phyloP scores from a whole-genome alignment of 2,113 vertebrate species.

The Talpa occidentalis region DNA sequence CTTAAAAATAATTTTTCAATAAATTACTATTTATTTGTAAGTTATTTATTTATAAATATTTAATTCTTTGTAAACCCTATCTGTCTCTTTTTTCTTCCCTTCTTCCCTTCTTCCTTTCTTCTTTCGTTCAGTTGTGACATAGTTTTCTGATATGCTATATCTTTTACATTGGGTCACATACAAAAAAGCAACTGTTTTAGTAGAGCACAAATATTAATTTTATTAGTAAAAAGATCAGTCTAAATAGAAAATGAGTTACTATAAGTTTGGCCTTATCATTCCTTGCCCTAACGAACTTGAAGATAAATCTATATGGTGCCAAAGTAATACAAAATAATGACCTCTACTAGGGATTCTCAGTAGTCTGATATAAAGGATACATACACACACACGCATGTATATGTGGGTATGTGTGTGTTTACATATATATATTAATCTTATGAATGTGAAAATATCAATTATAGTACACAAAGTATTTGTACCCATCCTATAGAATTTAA shows the following conservation, averaged over 20 bases:
- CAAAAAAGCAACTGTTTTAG: not conserved
- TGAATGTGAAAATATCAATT: not conserved
- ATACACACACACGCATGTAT: no score
- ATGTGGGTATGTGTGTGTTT: no score
- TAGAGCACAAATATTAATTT: not conserved
- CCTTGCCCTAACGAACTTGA: not conserved
- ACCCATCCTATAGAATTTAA: not conserved
- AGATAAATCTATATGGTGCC: not conserved
- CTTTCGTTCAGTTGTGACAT: not conserved
- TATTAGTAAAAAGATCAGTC: not conserved
- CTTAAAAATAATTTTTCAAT: not conserved
- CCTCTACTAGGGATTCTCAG: not conserved
- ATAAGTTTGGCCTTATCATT: not conserved
- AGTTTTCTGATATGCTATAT: not conserved
- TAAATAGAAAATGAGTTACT: not conserved
- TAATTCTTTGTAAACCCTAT: not conserved
- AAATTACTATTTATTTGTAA: no score
- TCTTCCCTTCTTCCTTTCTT: not conserved
- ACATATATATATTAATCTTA: not conserved
- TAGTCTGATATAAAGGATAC: not conserved
- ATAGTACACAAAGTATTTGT: not conserved
- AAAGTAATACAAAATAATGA: not conserved
- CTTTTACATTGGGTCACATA: not conserved
- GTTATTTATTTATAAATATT: no score
- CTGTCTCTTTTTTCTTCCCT: no score